Evolutionary conservation across 2,113 vertebrate genomes (phyloP), one percentile per base, ranked within the genome.

Genomic region (Onychostruthus taczanowskii): DNA sequence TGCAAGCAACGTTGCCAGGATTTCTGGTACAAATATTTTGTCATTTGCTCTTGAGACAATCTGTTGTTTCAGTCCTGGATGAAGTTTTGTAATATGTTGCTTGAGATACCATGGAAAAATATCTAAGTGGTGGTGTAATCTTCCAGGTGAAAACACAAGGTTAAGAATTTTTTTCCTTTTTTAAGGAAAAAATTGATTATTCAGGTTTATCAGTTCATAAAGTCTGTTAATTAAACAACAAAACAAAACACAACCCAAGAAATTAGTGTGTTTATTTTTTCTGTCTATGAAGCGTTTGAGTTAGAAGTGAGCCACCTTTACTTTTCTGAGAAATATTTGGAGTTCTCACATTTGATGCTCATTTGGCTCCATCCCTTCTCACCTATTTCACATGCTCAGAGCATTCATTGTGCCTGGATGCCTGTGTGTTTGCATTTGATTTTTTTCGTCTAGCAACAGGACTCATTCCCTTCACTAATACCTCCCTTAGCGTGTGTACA

Each of bases 1-100:
- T 98, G 98, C 95, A 97, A 53, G 3, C 82, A 94, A 79, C 4
- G 52, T 89, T 98, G 97, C 97, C 97, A 98, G 90, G 85, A 96
- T 98, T 97, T 96, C 87, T 97, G 98, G 91, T 97, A 97, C 97
- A 98, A 98, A 98, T 98, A 98, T 98, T 97, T 97, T 98, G 98
- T 98, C 98, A 97, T 97, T 97, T 97, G 96, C 97, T 98, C 96
- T 98, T 96, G 95, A 98, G 97, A 96, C 98, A 98, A 98, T 97
- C 97, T 98, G 98, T 97, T 98, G 97, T 98, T 98, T 98, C 96
- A 96, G 97, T 96, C 95, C 96, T 97, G 93, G 96, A 96, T 97
- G 88, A 96, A 97, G 94, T 98, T 98, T 97, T 97, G 93, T 98
- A 97, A 97, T 97, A 94, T 97, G 92, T 92, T 97, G 84, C 91